These are phyloP conservation scores for Pelmatolapia mariae DNA, from an alignment of 2,113 vertebrate genomes.

Conservation along the genomic window DNA sequence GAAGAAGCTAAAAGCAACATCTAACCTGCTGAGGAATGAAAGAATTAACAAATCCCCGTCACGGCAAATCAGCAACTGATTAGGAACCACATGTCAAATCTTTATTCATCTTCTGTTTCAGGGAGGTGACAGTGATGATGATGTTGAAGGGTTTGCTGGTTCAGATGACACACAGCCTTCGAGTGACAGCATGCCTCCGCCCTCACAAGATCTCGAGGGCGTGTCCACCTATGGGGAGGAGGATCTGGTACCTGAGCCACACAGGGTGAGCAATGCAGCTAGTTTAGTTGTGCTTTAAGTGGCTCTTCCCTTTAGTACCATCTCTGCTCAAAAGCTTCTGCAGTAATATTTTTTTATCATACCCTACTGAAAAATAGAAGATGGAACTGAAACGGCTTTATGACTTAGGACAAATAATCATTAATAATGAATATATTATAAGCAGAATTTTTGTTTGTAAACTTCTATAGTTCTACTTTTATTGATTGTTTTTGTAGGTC, in stretches of 20 bases:
- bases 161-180: slow-evolving; percentile 46
- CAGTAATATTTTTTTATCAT: neutral
- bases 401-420: neutral
- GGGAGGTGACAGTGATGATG: slow-evolving; percentile 78
- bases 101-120: slow-evolving; percentile 28
- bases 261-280: slow-evolving; percentile 69
- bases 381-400: neutral
- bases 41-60: neutral
- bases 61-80: neutral
- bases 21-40: neutral
- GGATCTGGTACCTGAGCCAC: slow-evolving; percentile 85
- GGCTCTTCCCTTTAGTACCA: neutral
- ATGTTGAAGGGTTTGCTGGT: slow-evolving; percentile 68
- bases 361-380: neutral
- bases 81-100: neutral
- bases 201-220: slow-evolving; percentile 14
- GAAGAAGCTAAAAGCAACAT: neutral
- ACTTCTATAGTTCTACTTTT: neutral
- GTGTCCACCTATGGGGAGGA: slow-evolving; percentile 75
- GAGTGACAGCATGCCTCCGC: slow-evolving; percentile 15
- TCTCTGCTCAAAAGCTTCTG: neutral
- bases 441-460: neutral
- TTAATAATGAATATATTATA: neutral
- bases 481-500: slow-evolving; percentile 67
- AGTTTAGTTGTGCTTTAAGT: neutral